Percentiles rank a stretch among this genome's conserved stretches.
phyloP scores from a whole-genome alignment of 2,113 vertebrate genomes.

The Cranoglanis bouderius region DNA sequence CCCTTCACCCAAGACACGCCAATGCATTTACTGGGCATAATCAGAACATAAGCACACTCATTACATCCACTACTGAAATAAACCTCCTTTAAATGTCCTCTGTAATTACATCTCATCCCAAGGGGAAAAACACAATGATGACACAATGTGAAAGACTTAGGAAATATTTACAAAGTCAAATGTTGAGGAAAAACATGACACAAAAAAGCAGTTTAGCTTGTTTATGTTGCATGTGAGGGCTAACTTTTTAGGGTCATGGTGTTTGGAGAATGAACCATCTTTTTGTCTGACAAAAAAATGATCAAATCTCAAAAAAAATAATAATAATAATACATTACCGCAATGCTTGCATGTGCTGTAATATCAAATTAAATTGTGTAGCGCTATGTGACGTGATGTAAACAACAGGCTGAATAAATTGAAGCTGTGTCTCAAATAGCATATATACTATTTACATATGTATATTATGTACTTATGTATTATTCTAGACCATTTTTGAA shows the following conservation, averaged over 20 bases:
- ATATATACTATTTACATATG: neutral
- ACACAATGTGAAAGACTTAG: slow-evolving; percentile 8
- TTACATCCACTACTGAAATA: slow-evolving; percentile 58
- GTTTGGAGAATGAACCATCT: neutral
- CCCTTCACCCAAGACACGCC: slow-evolving; percentile 58
- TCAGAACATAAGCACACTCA: slow-evolving; percentile 61
- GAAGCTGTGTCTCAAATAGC: neutral
- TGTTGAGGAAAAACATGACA: neutral
- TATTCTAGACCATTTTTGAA: neutral
- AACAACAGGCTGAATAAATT: neutral
- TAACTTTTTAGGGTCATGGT: neutral
- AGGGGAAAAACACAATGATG: slow-evolving; percentile 14
- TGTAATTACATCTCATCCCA: slow-evolving; percentile 34
- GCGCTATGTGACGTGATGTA: neutral
- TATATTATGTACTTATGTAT: neutral
- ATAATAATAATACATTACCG: neutral
- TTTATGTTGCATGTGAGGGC: neutral
- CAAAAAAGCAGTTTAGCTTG: neutral
- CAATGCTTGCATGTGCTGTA: neutral
- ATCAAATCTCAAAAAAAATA: neutral
- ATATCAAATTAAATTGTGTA: neutral
- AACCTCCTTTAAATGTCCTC: slow-evolving; percentile 59
- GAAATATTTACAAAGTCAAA: slow-evolving; percentile 44
- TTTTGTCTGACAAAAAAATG: neutral
- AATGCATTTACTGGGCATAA: slow-evolving; percentile 52